Conservation (phyloP, 2,113 vertebrate species). For the Diadophis punctatus region DNA sequence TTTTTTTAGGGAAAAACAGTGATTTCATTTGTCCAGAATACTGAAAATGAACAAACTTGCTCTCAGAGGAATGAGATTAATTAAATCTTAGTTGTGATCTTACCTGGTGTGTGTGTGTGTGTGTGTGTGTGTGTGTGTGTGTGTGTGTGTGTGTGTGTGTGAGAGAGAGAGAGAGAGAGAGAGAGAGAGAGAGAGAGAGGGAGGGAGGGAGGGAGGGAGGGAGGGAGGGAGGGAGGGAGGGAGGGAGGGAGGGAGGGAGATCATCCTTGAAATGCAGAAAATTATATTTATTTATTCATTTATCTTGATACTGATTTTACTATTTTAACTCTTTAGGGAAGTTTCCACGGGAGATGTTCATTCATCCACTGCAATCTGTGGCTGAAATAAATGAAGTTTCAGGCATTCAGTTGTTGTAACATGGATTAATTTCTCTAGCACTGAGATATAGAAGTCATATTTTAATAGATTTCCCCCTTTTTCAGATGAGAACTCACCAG, state of each 20-base stretch:
- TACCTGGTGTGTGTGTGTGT: background rate
- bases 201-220: background rate
- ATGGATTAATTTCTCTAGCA: background rate
- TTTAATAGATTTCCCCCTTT: constrained; percentile 34
- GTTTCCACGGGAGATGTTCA: background rate
- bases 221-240: too few relatives aligned
- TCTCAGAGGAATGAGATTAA: background rate
- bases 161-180: too few relatives aligned
- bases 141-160: too few relatives aligned
- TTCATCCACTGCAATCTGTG: background rate
- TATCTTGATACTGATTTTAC: background rate
- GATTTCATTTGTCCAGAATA: background rate
- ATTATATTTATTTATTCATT: background rate
- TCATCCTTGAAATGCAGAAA: background rate
- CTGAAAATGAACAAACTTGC: background rate
- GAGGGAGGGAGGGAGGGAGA: background rate
- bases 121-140: too few relatives aligned
- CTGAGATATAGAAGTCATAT: background rate
- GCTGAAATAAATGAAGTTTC: background rate
- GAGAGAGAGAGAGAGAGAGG: too few relatives aligned
- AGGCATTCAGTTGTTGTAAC: background rate
- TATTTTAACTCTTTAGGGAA: background rate
- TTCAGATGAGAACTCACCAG: constrained; percentile 94
- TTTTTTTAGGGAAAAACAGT: background rate
- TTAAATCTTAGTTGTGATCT: background rate